These are phyloP conservation scores for Lepidurus apus DNA, from an alignment of 1,140 invertebrate species.

Conservation along the genomic window DNA sequence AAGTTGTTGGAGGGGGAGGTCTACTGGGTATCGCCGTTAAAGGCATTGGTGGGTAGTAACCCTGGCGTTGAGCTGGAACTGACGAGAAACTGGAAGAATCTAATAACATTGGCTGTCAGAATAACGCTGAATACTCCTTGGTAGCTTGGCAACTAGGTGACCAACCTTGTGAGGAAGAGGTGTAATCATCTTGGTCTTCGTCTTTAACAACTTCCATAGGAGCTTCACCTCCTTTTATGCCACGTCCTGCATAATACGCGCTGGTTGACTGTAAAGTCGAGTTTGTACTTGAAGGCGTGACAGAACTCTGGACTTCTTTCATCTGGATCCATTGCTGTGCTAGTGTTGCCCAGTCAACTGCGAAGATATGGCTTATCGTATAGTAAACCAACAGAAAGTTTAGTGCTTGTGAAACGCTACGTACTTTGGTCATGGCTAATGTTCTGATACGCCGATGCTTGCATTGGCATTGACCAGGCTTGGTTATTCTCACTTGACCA, in stretches of 20 bases:
- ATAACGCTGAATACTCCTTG: not conserved
- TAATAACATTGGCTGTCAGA: constrained; percentile 35
- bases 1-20: not conserved
- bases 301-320: constrained; percentile 58
- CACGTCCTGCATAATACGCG: not conserved
- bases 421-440: constrained; percentile 50
- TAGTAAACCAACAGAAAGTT: not conserved
- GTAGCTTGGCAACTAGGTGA: not conserved
- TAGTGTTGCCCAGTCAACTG: constrained; percentile 89
- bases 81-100: constrained; percentile 23
- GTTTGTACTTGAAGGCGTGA: not conserved
- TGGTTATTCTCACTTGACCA: constrained; percentile 36
- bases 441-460: constrained; percentile 47
- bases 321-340: constrained; percentile 97
- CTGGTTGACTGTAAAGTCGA: not conserved
- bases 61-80: constrained; percentile 14
- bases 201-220: constrained; percentile 34
- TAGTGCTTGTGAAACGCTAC: constrained; percentile 27
- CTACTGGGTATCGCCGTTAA: not conserved
- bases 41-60: constrained; percentile 42
- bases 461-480: constrained; percentile 44
- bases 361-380: constrained; percentile 37
- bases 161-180: not conserved
- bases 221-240: constrained; percentile 19
- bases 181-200: constrained; percentile 4